A percentile compares a stretch with the other conserved stretches of the same genome.
Evolutionary conservation across 2,888 invertebrate species (phyloP).

Genomic region (Amphimallon solstitiale): DNA sequence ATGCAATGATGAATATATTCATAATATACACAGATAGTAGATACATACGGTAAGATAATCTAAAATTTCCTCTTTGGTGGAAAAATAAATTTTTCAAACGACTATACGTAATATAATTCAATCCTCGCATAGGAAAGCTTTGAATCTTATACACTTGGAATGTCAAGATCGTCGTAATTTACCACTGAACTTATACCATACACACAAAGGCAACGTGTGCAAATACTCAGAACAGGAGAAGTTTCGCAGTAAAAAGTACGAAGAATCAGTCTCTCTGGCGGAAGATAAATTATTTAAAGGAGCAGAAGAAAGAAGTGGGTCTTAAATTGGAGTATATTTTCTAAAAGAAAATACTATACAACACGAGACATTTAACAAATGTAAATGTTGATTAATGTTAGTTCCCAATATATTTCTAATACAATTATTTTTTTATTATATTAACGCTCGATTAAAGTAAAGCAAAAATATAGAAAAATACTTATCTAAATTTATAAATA

Average conservation of each 20-base stretch:
- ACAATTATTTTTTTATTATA: too few relatives aligned
- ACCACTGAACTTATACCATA: background rate
- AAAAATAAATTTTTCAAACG: conserved; percentile 9
- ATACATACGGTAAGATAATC: background rate
- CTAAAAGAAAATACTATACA: too few relatives aligned
- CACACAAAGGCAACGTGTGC: background rate
- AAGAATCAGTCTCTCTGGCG: conserved; percentile 1
- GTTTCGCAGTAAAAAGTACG: background rate
- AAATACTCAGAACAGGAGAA: background rate
- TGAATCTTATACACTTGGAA: background rate
- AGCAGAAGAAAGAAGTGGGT: conserved; percentile 1
- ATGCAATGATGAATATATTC: too few relatives aligned
- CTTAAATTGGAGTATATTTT: background rate
- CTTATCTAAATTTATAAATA: too few relatives aligned
- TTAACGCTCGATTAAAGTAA: too few relatives aligned
- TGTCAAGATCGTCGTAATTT: conserved; percentile 15
- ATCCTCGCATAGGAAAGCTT: background rate
- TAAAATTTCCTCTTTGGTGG: background rate
- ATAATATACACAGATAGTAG: too few relatives aligned
- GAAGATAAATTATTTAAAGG: conserved; percentile 21
- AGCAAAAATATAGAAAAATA: too few relatives aligned
- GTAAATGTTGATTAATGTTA: too few relatives aligned
- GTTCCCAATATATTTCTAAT: too few relatives aligned
- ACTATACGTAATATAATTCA: background rate
- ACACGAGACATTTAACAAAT: too few relatives aligned